Evolutionary conservation across 2,113 vertebrate species (phyloP).

Genomic region (Actenoides hombroni): DNA sequence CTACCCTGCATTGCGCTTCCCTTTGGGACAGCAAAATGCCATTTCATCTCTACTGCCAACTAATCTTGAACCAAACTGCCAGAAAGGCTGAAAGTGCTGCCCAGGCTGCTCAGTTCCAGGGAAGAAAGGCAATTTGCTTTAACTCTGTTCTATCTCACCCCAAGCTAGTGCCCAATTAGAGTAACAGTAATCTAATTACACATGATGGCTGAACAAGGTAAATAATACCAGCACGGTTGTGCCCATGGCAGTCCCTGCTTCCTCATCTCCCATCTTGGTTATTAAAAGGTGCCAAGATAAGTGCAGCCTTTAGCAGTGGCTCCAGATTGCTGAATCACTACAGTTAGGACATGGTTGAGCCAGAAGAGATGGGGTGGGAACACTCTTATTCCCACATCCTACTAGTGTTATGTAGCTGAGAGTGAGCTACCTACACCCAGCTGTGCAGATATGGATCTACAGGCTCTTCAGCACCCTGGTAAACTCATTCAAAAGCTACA

Average conservation of each 20-base stretch:
- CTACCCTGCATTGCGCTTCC: neutral
- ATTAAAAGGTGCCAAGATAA: neutral
- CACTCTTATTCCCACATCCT: neutral
- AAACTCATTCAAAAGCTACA: neutral
- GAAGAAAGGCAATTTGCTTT: neutral
- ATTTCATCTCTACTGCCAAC: neutral
- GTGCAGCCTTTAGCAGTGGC: neutral
- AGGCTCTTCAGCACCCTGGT: neutral
- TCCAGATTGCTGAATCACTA: neutral
- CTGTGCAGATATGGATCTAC: neutral
- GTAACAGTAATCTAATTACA: neutral
- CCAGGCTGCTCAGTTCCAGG: neutral
- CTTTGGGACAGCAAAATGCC: neutral
- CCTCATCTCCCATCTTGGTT: neutral
- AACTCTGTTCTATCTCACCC: neutral
- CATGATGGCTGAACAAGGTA: neutral
- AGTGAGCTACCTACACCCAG: constrained; percentile 38
- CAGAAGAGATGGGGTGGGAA: constrained; percentile 2
- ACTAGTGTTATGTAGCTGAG: neutral
- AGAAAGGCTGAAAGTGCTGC: neutral
- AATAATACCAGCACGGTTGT: neutral
- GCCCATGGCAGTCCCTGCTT: neutral
- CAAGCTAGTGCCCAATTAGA: neutral
- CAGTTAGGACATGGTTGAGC: neutral
- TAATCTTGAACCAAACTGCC: neutral